Evolutionary conservation across 2,797 vertebrate genomes (phyloP), one percentile per base, ranked within the genome.

Genomic region (Acrocephalus scirpaceus): DNA sequence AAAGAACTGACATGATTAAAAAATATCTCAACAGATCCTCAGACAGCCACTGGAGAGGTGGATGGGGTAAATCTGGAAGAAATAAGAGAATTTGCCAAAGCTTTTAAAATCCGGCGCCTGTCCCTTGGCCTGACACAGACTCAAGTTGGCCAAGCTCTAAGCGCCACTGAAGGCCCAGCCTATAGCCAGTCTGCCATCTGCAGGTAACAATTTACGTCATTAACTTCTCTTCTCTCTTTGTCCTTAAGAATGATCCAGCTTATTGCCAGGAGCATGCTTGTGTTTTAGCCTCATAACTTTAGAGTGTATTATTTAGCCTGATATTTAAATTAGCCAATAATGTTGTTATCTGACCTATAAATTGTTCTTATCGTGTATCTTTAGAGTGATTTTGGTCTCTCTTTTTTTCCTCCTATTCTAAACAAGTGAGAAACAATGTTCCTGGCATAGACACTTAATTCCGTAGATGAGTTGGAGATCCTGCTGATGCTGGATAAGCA

Each of bases 121-220:
- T 99, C 99, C 94, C 99, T 99, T 97, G 99, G 99, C 96, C 98
- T 99, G 98, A 99, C 99, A 19, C 99, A 99, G 98, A 99, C 99
- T 89, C 99, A 99, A 98, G 99, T 99, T 98, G 99, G 99, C 97
- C 99, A 99, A 98, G 99, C 99, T 20, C 99, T 99, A 92, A 99
- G 99, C 82, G 99, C 99, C 38, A 99, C 99, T 0, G 99, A 99
- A 97, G 99, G 99, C 60, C 99, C 99, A 53, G 99, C 99, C 17
- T 99, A 99, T 98, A 99, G 99, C 97, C 99, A 99, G 98, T 99
- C 99, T 96, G 99, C 99, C 98, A 99, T 99, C 98, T 99, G 99
- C 99, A 99, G 99, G 99, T 99, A 99, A 99, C 97, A 72, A 95
- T 87, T 42, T 79, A 92, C 93, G 96, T 88, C 58, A 95, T 96